A percentile compares a stretch with the other conserved stretches of the same genome.
phyloP scores from a whole-genome alignment of 1,140 invertebrate genomes.

The Atta texana region DNA sequence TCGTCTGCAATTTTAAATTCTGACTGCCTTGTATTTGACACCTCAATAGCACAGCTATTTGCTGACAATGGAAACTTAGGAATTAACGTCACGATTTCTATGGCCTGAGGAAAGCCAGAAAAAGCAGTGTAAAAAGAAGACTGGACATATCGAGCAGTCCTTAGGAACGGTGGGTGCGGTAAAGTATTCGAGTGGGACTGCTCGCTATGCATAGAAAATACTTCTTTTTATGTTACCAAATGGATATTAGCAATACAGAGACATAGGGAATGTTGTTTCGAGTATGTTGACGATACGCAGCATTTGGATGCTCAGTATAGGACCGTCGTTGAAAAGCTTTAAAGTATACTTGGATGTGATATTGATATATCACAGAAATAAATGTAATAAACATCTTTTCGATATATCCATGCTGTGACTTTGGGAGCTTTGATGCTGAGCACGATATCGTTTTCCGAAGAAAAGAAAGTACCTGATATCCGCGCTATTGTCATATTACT shows the following conservation, averaged over 20 bases:
- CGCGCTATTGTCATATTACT: constrained; percentile 64
- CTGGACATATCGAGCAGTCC: constrained; percentile 64
- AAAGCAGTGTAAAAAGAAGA: constrained; percentile 68
- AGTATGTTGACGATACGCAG: constrained; percentile 59
- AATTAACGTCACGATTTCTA: constrained; percentile 99
- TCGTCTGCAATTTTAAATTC: constrained; percentile 99
- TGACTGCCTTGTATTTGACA: constrained; percentile 99
- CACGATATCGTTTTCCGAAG: constrained; percentile 64
- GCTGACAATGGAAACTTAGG: constrained; percentile 99
- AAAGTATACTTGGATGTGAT: constrained; percentile 72
- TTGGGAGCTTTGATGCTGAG: constrained; percentile 69
- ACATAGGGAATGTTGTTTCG: constrained; percentile 70
- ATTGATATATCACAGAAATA: constrained; percentile 48
- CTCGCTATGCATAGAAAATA: constrained; percentile 60
- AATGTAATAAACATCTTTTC: constrained; percentile 63
- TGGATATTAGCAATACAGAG: constrained; percentile 74
- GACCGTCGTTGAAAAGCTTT: constrained; percentile 71
- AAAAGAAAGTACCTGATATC: constrained; percentile 73
- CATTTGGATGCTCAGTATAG: constrained; percentile 61
- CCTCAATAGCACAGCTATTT: constrained; percentile 98
- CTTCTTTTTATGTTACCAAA: constrained; percentile 74
- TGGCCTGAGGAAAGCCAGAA: constrained; percentile 88
- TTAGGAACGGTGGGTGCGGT: constrained; percentile 36
- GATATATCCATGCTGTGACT: constrained; percentile 53
- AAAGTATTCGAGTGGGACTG: constrained; percentile 47